These are phyloP conservation scores for Monomorium pharaonis DNA, from an alignment of 1,140 invertebrate species.

Conservation along the genomic window DNA sequence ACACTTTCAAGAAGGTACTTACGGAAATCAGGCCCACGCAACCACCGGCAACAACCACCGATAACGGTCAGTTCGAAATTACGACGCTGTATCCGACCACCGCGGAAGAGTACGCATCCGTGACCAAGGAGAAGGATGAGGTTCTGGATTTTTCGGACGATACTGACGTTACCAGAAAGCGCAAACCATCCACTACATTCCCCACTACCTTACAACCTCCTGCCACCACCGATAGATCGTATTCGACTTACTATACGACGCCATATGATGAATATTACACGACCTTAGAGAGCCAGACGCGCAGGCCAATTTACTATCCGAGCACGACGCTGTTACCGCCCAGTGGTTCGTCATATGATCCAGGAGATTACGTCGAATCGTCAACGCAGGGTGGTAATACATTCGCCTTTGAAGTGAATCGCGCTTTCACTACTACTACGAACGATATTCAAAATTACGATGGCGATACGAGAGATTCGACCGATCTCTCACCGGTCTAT, in stretches of 20 bases:
- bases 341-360: constrained; percentile 7
- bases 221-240: constrained; percentile 47
- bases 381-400: constrained; percentile 78
- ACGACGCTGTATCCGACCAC: constrained; percentile 77
- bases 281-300: constrained; percentile 43
- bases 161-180: constrained; percentile 78
- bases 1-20: constrained; percentile 90
- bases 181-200: constrained; percentile 82
- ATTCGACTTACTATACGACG: constrained; percentile 31
- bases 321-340: constrained; percentile 42
- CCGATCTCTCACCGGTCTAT: constrained; percentile 69
- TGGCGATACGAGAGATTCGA: constrained; percentile 59
- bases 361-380: constrained; percentile 20
- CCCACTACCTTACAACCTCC: constrained; percentile 64
- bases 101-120: constrained; percentile 83
- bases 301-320: constrained; percentile 47
- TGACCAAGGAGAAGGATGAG: constrained; percentile 89
- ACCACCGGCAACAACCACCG: constrained; percentile 85
- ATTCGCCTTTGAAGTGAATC: constrained; percentile 77
- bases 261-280: constrained; percentile 79
- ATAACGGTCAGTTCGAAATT: constrained; percentile 40
- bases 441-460: constrained; percentile 70
- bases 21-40: constrained; percentile 91
- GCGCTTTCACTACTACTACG: constrained; percentile 73
- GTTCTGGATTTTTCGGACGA: constrained; percentile 91